phyloP scores from a whole-genome alignment of 2,797 vertebrate genomes.

The Dromococcyx pavoninus region DNA sequence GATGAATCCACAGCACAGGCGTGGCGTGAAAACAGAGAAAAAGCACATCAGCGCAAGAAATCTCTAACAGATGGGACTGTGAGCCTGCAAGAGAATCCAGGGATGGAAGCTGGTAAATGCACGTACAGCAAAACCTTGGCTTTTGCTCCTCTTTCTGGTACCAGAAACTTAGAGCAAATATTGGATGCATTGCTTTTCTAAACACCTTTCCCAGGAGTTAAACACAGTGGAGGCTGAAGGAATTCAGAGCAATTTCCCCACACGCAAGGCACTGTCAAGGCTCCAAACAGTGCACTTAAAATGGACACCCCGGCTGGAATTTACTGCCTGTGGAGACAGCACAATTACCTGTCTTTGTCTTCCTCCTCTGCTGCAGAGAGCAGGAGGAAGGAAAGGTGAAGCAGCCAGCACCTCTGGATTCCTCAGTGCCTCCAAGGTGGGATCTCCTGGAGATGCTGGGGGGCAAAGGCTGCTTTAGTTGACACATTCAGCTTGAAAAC shows the following conservation, averaged over 20 bases:
- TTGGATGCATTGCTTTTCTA: neutral
- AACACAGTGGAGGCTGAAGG: neutral
- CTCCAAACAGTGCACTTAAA: neutral
- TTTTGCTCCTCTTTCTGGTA: neutral
- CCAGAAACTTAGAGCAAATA: neutral
- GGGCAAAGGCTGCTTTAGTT: neutral
- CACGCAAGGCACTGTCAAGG: neutral
- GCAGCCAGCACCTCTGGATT: neutral
- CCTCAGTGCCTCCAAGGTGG: rapidly evolving
- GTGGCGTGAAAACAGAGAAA: slow-evolving; percentile 24
- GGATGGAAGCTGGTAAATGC: neutral
- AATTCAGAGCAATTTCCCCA: neutral
- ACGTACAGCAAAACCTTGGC: neutral
- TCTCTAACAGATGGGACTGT: neutral
- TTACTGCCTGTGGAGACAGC: neutral
- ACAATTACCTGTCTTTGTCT: neutral
- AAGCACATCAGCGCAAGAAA: slow-evolving; percentile 24
- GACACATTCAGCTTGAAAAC: neutral
- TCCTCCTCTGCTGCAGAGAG: neutral
- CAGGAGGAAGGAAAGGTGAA: neutral
- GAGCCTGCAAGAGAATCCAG: neutral
- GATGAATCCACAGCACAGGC: neutral
- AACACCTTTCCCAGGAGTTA: slow-evolving; percentile 2
- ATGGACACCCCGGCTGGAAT: slow-evolving; percentile 17
- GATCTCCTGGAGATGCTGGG: rapidly evolving